Evolutionary conservation across 2,113 vertebrate species (phyloP).

Genomic region (Piprites chloris): DNA sequence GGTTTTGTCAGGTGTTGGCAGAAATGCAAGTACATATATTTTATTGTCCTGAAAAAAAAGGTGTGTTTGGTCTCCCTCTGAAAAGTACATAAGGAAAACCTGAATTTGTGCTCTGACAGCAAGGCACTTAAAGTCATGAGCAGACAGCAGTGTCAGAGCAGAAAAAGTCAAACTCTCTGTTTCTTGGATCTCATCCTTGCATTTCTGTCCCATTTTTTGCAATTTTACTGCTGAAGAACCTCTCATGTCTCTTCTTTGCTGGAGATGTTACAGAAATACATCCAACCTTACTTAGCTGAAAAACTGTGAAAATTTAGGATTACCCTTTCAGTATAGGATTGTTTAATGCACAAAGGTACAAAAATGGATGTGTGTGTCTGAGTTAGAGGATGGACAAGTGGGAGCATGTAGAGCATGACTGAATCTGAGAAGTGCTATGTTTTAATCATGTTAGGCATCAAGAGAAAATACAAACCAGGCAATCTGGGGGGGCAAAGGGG

Average conservation of each 20-base stretch:
- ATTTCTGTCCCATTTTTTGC: background rate
- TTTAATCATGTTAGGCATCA: background rate
- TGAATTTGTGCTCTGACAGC: conserved; percentile 28
- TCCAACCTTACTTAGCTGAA: background rate
- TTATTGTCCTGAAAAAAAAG: background rate
- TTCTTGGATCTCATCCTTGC: background rate
- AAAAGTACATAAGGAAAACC: background rate
- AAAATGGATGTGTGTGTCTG: no score
- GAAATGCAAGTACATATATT: background rate
- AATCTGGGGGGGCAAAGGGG: background rate
- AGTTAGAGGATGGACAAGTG: background rate
- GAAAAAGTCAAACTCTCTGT: background rate
- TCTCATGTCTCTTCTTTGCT: background rate
- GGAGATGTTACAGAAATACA: background rate
- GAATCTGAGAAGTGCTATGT: background rate
- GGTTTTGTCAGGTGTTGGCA: background rate
- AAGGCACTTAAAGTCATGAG: background rate
- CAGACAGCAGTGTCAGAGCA: background rate
- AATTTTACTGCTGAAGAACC: background rate
- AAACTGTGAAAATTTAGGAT: background rate
- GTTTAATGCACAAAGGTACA: background rate
- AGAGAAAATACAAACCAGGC: background rate
- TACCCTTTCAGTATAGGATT: background rate
- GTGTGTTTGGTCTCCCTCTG: background rate
- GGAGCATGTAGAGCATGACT: background rate